Percentiles rank a stretch among this genome's conserved stretches.
These are phyloP conservation scores for Tympanoctomys barrerae DNA, from an alignment of 2,797 vertebrate species.

Conservation along the genomic window DNA sequence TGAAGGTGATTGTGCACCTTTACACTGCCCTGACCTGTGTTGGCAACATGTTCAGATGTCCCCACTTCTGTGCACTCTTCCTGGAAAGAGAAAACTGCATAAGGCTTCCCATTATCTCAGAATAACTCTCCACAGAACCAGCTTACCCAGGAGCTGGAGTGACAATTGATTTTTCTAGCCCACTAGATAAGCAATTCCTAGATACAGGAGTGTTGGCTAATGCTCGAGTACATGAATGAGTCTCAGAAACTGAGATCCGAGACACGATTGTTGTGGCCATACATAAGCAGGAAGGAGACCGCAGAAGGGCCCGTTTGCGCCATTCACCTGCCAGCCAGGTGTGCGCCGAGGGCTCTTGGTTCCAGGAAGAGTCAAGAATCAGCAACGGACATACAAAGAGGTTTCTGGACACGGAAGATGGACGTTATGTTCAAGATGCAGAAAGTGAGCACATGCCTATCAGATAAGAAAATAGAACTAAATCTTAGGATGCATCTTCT, in stretches of 20 bases:
- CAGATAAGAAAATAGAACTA: conserved; percentile 1
- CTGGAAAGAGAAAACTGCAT: neutral
- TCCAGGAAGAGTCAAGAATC: conserved; percentile 16
- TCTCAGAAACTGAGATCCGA: neutral
- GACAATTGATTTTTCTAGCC: neutral
- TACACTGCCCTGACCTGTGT: neutral
- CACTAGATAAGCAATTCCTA: neutral
- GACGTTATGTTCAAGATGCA: conserved; percentile 27
- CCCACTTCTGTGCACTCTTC: neutral
- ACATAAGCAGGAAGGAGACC: neutral
- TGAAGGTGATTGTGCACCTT: neutral
- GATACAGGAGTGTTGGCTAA: neutral
- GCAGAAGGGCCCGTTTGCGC: neutral
- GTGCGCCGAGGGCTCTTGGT: neutral
- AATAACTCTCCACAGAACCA: neutral
- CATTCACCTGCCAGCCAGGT: neutral
- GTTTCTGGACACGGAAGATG: conserved; percentile 37
- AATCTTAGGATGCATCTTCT: conserved; percentile 42
- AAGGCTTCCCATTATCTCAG: neutral
- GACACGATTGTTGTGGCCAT: neutral
- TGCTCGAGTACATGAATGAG: neutral
- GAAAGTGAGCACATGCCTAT: conserved; percentile 26
- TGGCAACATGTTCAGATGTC: neutral
- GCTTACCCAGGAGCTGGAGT: neutral
- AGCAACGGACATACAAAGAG: neutral